Conservation (phyloP, 2,113 vertebrate genomes). For the Meriones unguiculatus region DNA sequence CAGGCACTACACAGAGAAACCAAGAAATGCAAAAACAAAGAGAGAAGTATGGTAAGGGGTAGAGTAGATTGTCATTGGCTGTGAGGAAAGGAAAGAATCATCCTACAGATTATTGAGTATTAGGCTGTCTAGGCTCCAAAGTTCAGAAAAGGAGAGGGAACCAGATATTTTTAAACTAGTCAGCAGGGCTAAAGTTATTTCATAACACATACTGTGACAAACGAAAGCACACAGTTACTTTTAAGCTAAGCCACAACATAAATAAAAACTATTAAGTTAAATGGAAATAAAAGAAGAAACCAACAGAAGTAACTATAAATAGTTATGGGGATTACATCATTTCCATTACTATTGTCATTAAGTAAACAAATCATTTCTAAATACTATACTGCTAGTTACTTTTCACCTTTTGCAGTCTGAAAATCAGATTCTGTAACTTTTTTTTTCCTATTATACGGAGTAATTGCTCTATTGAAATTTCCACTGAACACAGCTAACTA, state of each 20-base stretch:
- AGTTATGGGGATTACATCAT: background rate
- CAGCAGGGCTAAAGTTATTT: background rate
- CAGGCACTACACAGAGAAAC: background rate
- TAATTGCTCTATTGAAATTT: background rate
- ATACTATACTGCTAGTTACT: background rate
- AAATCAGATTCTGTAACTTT: background rate
- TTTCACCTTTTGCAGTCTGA: background rate
- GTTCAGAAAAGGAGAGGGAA: background rate
- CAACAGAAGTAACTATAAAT: background rate
- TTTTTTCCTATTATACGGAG: background rate
- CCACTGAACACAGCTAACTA: background rate
- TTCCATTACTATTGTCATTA: background rate
- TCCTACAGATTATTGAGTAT: background rate
- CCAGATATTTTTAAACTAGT: background rate
- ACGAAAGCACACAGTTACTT: background rate
- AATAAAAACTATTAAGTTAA: conserved; percentile 1
- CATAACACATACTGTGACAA: background rate
- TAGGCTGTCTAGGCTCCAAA: background rate
- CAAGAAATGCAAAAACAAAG: background rate
- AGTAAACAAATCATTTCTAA: conserved; percentile 34
- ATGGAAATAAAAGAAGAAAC: background rate
- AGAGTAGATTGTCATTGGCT: background rate
- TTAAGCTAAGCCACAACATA: background rate
- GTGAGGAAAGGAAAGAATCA: background rate
- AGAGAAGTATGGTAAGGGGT: background rate